Conservation (phyloP, 2,888 invertebrate genomes). For the Cybosia mesomella region DNA sequence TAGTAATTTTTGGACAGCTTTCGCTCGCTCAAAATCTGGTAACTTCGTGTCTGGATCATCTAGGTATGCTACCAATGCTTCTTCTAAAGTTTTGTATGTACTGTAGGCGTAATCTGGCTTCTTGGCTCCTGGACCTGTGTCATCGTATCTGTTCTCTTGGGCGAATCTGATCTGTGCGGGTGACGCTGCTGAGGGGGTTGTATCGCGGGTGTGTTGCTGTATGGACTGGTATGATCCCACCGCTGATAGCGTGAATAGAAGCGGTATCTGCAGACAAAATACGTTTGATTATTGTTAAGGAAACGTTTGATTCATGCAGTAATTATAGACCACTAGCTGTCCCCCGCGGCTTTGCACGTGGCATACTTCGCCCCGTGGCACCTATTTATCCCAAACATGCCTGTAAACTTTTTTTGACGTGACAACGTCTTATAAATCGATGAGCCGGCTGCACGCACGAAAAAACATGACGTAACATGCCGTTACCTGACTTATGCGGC, state of each 20-base stretch:
- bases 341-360: too few species aligned
- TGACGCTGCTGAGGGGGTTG: slow-evolving; percentile 68
- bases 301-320: too few species aligned
- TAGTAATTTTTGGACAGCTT: slow-evolving; percentile 55
- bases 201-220: slow-evolving; percentile 14
- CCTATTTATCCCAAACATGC: too few species aligned
- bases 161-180: slow-evolving; percentile 77
- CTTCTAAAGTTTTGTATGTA: slow-evolving; percentile 72
- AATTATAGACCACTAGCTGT: too few species aligned
- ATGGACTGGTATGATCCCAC: slow-evolving; percentile 35
- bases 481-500: too few species aligned
- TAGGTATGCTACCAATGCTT: slow-evolving; percentile 71
- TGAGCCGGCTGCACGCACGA: too few species aligned
- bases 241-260: slow-evolving; percentile 54
- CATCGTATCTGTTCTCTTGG: slow-evolving; percentile 78
- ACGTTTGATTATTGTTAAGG: not conserved
- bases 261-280: slow-evolving; percentile 55
- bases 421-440: too few species aligned
- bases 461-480: too few species aligned
- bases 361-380: too few species aligned
- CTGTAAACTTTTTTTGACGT: too few species aligned
- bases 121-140: slow-evolving; percentile 80
- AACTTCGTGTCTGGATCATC: slow-evolving; percentile 78
- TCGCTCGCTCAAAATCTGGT: slow-evolving; percentile 68
- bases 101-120: slow-evolving; percentile 69